Percentiles rank a stretch among this genome's conserved stretches.
Evolutionary conservation across 2,888 invertebrate species (phyloP).

Genomic region (Rhagonycha lutea): DNA sequence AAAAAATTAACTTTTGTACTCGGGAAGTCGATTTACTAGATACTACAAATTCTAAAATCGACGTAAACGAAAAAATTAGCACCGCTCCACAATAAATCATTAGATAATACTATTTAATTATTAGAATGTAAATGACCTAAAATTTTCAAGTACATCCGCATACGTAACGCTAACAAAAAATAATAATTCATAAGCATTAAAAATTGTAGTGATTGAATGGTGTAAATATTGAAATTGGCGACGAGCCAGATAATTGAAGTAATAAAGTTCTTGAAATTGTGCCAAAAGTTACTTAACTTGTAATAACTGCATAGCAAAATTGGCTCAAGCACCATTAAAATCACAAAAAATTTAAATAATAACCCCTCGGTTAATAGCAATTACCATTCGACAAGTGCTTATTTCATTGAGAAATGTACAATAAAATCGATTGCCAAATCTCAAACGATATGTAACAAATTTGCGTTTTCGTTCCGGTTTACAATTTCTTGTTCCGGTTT

Average conservation of each 20-base stretch:
- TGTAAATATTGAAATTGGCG: neutral
- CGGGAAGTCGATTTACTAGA: neutral
- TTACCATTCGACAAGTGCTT: neutral
- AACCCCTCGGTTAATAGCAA: neutral
- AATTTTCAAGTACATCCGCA: neutral
- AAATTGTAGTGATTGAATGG: constrained; percentile 1
- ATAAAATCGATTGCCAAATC: neutral
- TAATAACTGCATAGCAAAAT: neutral
- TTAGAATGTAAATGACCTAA: constrained; percentile 3
- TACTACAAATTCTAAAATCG: neutral
- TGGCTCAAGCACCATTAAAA: neutral
- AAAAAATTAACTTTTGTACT: no score
- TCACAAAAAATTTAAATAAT: neutral
- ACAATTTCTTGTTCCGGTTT: neutral
- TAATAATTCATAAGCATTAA: neutral
- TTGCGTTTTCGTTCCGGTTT: neutral
- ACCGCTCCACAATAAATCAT: neutral
- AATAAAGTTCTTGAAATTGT: neutral
- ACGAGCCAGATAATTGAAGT: neutral
- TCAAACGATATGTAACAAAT: neutral
- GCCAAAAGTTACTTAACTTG: neutral
- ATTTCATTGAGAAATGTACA: neutral
- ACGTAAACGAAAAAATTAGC: neutral
- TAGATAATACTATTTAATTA: neutral
- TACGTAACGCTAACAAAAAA: neutral